phyloP scores from a whole-genome alignment of 2,888 invertebrate species.

The Chirona hameri region DNA sequence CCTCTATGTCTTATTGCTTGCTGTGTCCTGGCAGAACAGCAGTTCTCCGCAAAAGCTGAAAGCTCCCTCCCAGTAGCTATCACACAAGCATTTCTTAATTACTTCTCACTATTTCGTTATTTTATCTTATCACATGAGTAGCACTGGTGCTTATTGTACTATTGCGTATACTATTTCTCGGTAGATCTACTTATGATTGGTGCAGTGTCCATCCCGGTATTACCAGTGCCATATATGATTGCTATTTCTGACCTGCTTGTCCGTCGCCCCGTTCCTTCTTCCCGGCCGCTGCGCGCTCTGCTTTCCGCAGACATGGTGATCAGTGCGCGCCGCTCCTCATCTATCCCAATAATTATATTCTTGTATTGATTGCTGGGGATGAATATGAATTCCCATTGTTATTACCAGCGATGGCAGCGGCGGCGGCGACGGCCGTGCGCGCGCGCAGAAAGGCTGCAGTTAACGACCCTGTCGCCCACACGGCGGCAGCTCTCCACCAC shows the following conservation, averaged over 20 bases:
- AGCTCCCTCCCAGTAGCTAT: no score
- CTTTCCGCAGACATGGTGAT: not conserved
- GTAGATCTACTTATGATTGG: no score
- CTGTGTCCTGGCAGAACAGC: no score
- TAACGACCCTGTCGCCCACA: not conserved
- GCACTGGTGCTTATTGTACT: no score
- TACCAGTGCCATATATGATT: not conserved
- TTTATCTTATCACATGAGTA: no score
- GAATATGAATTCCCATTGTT: conserved; percentile 29
- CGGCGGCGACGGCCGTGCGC: not conserved
- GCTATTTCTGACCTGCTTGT: not conserved
- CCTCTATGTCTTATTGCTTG: no score
- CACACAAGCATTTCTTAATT: no score
- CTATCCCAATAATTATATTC: conserved; percentile 27
- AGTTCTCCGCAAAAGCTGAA: no score
- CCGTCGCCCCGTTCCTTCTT: conserved; percentile 1
- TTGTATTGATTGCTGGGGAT: conserved; percentile 25
- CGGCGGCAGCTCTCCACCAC: not conserved
- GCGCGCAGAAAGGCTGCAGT: conserved; percentile 11
- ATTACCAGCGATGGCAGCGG: conserved; percentile 13
- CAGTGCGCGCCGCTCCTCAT: conserved; percentile 3
- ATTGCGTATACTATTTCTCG: no score
- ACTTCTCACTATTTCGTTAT: no score
- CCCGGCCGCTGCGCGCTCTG: not conserved
- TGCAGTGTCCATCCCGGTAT: not conserved